Percentiles rank a stretch among this genome's conserved stretches.
These are phyloP conservation scores for Pectinophora gossypiella DNA, from an alignment of 1,140 invertebrate species.

Conservation along the genomic window DNA sequence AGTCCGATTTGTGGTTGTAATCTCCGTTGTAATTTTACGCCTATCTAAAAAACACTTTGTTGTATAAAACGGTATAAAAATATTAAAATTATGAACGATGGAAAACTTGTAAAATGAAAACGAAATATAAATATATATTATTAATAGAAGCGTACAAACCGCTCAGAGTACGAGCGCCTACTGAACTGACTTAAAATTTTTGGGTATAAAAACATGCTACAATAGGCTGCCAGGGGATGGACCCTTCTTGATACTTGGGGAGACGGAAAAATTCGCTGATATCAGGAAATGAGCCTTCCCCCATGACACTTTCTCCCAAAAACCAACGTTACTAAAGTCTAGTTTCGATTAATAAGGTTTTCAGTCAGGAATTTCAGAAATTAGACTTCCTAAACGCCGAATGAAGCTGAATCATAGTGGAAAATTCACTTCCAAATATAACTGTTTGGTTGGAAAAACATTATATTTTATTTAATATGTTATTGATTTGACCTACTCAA, in stretches of 20 bases:
- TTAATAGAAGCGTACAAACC: conserved; percentile 72
- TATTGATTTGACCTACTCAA: no score
- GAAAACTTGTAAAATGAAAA: conserved; percentile 74
- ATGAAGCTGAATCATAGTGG: no score
- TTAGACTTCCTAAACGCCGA: no score
- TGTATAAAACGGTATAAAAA: conserved; percentile 75
- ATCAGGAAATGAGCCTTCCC: conserved; percentile 15
- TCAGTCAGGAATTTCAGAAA: no score
- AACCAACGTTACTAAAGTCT: no score
- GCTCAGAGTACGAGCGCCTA: conserved; percentile 73
- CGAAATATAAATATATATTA: conserved; percentile 75
- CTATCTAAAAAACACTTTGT: conserved; percentile 70
- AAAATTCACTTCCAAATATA: no score
- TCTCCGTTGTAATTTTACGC: conserved; percentile 48
- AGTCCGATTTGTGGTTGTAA: conserved; percentile 36
- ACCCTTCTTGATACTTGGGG: conserved; percentile 56
- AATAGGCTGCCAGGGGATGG: conserved; percentile 59
- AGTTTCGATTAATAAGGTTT: no score
- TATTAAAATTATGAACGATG: conserved; percentile 74
- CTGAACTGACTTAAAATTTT: conserved; percentile 76
- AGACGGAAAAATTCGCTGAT: conserved; percentile 17
- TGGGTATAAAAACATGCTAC: conserved; percentile 76
- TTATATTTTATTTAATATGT: no score
- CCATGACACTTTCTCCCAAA: no score
- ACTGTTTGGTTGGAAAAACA: no score